Evolutionary conservation across 1,140 invertebrate species (phyloP).

Genomic region (Mylabris phalerata): DNA sequence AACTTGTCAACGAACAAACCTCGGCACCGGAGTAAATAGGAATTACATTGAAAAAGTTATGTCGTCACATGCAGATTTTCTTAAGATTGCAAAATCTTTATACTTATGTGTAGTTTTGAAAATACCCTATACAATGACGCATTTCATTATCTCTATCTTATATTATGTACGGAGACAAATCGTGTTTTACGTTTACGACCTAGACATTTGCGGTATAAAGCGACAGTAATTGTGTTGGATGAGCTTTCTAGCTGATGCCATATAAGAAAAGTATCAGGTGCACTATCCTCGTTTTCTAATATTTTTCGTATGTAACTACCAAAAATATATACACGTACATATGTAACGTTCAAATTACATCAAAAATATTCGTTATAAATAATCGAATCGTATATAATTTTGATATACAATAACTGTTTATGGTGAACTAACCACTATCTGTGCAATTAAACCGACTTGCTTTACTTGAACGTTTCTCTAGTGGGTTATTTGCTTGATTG

Average conservation of each 20-base stretch:
- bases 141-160: constrained; percentile 22
- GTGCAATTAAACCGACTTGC: too few relatives aligned
- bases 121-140: constrained; percentile 13
- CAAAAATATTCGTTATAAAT: too few relatives aligned
- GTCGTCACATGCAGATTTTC: constrained; percentile 13
- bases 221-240: constrained; percentile 20
- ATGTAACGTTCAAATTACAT: too few relatives aligned
- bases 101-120: constrained; percentile 14
- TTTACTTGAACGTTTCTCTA: too few relatives aligned
- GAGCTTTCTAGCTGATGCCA: not conserved
- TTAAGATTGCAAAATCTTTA: constrained; percentile 23
- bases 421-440: too few relatives aligned
- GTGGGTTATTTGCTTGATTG: too few relatives aligned
- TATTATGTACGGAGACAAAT: constrained; percentile 11
- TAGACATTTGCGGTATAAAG: constrained; percentile 14
- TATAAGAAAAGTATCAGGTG: too few relatives aligned
- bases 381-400: too few relatives aligned
- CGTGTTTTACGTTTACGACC: constrained; percentile 18
- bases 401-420: too few relatives aligned
- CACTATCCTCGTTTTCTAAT: too few relatives aligned
- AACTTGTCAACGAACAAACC: constrained; percentile 32
- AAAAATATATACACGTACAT: too few relatives aligned
- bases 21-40: constrained; percentile 18
- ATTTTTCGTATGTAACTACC: too few relatives aligned
- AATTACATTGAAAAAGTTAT: constrained; percentile 26